Evolutionary conservation across 37 sponge, comb jelly and placozoan genomes (phyloP).

Genomic region (Ianthella basta): DNA sequence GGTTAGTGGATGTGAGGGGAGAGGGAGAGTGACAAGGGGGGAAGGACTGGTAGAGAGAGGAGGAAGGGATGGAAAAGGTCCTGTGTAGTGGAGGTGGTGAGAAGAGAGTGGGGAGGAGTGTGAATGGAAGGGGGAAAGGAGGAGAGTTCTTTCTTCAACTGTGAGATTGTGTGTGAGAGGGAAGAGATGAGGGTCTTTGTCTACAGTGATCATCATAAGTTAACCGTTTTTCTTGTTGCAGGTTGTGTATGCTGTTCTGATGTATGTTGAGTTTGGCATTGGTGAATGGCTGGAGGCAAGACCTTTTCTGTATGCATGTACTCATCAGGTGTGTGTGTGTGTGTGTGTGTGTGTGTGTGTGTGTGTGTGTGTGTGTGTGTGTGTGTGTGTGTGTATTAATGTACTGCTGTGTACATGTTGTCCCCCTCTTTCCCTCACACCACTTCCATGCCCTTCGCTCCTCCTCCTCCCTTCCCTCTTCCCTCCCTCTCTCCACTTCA

Average conservation of each 20-base stretch:
- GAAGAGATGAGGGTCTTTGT: too few species aligned
- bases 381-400: not conserved
- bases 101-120: not conserved
- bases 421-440: too few species aligned
- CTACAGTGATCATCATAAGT: too few species aligned
- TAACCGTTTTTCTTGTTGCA: constrained; percentile 12
- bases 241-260: constrained; percentile 69
- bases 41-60: not conserved
- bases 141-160: too few species aligned
- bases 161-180: not conserved
- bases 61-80: not conserved
- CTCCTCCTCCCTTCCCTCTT: not conserved
- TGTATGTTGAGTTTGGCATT: constrained; percentile 90
- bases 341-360: constrained; percentile 23
- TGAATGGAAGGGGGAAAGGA: not conserved
- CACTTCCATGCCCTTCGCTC: too few species aligned
- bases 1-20: constrained; percentile 21
- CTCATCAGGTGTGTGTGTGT: constrained; percentile 69
- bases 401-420: not conserved
- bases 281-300: constrained; percentile 73
- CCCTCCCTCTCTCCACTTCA: not conserved
- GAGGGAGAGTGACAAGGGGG: not conserved
- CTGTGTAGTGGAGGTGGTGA: not conserved
- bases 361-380: not conserved
- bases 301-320: constrained; percentile 64